phyloP scores from a whole-genome alignment of 2,113 vertebrate species.

The Calcarius ornatus region DNA sequence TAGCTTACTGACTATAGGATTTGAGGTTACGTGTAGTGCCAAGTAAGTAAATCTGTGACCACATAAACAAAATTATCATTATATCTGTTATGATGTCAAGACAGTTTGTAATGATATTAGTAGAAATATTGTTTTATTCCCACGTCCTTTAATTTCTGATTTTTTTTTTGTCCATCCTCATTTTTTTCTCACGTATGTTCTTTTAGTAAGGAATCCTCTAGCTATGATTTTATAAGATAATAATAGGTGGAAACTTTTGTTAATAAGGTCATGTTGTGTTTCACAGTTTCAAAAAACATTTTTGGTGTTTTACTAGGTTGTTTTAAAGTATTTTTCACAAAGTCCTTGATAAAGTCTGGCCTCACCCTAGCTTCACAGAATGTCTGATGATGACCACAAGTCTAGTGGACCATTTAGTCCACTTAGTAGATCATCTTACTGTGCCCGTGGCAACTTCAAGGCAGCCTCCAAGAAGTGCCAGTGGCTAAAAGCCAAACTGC shows the following conservation, averaged over 20 bases:
- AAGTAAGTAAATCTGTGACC: neutral
- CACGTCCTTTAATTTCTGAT: neutral
- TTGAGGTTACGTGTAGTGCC: neutral
- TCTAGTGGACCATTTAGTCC: neutral
- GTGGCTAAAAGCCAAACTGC: neutral
- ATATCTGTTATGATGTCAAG: neutral
- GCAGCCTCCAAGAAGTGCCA: neutral
- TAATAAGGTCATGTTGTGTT: neutral
- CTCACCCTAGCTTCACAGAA: neutral
- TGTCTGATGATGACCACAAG: neutral
- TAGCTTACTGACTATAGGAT: neutral
- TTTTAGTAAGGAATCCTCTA: neutral
- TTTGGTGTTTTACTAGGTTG: neutral
- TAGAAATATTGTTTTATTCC: neutral
- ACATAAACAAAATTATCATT: neutral
- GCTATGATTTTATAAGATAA: neutral
- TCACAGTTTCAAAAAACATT: neutral
- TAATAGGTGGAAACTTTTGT: neutral
- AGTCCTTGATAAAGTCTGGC: neutral
- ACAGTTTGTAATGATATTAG: neutral
- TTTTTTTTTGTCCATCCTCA: neutral
- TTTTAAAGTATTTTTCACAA: neutral
- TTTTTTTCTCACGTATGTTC: neutral
- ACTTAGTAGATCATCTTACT: neutral
- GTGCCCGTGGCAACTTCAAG: neutral